Evolutionary conservation across 2,888 invertebrate species (phyloP).

Genomic region (Spisula solida): DNA sequence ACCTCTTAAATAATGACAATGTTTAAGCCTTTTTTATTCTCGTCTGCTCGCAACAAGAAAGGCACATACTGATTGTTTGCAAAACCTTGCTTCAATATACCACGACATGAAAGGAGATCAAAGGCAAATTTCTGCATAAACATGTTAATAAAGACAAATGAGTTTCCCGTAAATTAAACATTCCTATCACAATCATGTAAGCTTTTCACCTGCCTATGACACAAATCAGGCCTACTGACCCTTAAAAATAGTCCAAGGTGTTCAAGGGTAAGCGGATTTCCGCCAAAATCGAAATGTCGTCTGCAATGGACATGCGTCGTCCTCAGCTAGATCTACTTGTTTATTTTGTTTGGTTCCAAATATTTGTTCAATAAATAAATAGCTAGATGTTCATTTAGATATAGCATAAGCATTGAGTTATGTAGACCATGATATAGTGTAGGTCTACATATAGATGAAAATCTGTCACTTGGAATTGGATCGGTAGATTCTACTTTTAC

Average conservation of each 20-base stretch:
- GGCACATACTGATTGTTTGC: constrained; percentile 37
- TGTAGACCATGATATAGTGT: too few species aligned
- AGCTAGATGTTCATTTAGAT: neutral
- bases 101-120: constrained; percentile 57
- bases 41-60: neutral
- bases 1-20: constrained; percentile 41
- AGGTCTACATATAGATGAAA: too few species aligned
- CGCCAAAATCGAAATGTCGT: constrained; percentile 1
- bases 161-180: constrained; percentile 56
- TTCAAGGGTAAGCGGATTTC: constrained; percentile 4
- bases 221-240: neutral
- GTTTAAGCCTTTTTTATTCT: constrained; percentile 39
- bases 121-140: constrained; percentile 62
- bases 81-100: constrained; percentile 37
- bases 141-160: constrained; percentile 66
- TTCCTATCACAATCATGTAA: neutral
- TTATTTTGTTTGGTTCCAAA: neutral
- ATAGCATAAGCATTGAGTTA: neutral
- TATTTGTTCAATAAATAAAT: neutral
- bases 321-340: neutral
- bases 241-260: neutral
- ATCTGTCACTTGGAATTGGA: too few species aligned
- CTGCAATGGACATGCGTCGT: neutral
- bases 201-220: constrained; percentile 3
- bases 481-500: too few species aligned